Evolutionary conservation across 64 coral and sea anemone genomes (phyloP).

Genomic region (Montipora cactus): DNA sequence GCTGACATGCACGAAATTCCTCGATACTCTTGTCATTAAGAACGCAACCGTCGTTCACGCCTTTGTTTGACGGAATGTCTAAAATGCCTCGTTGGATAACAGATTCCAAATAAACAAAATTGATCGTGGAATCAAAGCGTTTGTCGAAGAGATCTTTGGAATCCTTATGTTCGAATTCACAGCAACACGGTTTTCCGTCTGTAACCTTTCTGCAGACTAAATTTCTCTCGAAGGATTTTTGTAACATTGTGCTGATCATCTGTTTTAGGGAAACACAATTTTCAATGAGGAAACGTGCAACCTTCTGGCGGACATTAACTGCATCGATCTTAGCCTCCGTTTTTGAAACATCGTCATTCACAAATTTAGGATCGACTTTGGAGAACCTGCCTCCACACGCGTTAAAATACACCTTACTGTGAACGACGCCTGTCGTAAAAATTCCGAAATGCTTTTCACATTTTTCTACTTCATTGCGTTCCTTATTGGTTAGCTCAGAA

Average conservation of each 20-base stretch:
- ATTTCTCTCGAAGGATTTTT: constrained; percentile 25
- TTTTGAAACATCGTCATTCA: neutral
- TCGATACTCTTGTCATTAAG: neutral
- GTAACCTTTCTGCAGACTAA: constrained; percentile 29
- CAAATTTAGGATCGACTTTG: neutral
- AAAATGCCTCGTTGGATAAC: constrained; percentile 45
- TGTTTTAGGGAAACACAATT: constrained; percentile 40
- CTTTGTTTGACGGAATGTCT: neutral
- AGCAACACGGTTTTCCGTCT: constrained; percentile 44
- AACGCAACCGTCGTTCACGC: neutral
- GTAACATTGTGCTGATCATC: constrained; percentile 36
- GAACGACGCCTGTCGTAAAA: neutral
- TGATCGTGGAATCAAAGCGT: constrained; percentile 57
- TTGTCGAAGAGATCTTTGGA: constrained; percentile 36
- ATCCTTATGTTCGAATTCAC: constrained; percentile 52
- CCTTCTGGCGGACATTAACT: neutral
- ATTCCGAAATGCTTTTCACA: constrained; percentile 86
- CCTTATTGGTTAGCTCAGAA: neutral
- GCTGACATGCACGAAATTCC: constrained; percentile 51
- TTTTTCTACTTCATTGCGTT: constrained; percentile 26
- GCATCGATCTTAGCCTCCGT: neutral
- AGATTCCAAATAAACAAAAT: constrained; percentile 75
- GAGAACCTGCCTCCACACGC: constrained; percentile 54
- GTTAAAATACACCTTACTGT: neutral
- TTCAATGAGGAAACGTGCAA: constrained; percentile 30